Base-by-base conservation (phyloP, 2,888 invertebrate species). In the Drosophila paranaensis region DNA sequence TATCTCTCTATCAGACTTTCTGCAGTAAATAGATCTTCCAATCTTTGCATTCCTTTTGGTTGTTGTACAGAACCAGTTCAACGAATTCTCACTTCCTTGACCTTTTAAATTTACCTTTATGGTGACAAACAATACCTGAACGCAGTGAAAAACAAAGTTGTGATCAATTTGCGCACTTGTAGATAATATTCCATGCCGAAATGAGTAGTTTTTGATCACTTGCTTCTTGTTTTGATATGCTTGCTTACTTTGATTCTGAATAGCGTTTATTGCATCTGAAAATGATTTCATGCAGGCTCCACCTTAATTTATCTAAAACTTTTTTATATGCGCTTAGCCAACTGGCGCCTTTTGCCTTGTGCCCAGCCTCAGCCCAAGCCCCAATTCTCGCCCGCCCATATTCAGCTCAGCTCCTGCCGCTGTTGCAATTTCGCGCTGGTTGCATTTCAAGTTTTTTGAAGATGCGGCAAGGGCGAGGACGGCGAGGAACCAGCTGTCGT, bases 251-350 rank as follows among this genome's bases (percentile, higher is more conserved):
- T 43, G n/a, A 11, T 48, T 46, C 27, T 11, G 48, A 0, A n/a
- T 30, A 16, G n/a, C 30, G 30, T 30, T 48, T 48, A 16, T 11
- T 79, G 81, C 74, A 79, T 71, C 81, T 79, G 67, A 69, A 81
- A 81, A 84, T 82, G 81, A 77, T 86, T 87, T 83, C 77, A 79
- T 87, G 77, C 66, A 70, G 68, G 78, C 88, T 77, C 80, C 80
- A 83, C 83, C 90, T 89, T 77, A 82, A 86, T 85, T 79, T 75
- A 71, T 74, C 83, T 88, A 86, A 90, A 88, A 79, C 82, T 79
- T 88, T 83, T 88, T 82, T 89, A 89, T 89, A 77, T 82, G 72
- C 60, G 86, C 74, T 87, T 89, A 89, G 88, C 87, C 89, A 88
- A 81, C 69, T 75, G 86, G 87, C 88, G 84, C 88, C 89, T 70